Percentiles rank a stretch among this genome's conserved stretches.
These are phyloP conservation scores for Hesperophylax magnus DNA, from an alignment of 1,140 invertebrate species.

Conservation along the genomic window DNA sequence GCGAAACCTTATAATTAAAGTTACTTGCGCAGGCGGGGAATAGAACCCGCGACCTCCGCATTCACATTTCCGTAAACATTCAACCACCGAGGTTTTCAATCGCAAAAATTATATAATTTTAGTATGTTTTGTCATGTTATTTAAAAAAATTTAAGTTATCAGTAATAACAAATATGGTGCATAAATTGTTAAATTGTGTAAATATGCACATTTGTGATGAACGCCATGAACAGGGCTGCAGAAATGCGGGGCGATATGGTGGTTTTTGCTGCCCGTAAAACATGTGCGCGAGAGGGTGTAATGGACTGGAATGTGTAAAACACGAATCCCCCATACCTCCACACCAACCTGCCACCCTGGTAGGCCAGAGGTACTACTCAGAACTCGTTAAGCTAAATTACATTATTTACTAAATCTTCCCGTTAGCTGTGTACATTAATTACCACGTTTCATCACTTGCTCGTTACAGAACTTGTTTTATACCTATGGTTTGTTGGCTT, in stretches of 20 bases:
- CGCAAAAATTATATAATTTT: no score
- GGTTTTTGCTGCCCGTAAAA: slow-evolving; percentile 1
- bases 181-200: not conserved
- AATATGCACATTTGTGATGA: slow-evolving; percentile 29
- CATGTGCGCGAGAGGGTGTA: slow-evolving; percentile 5
- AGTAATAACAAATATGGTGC: no score
- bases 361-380: not conserved
- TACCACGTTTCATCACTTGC: not conserved
- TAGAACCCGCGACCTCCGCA: no score
- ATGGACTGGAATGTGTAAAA: slow-evolving; percentile 34
- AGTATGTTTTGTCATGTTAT: no score
- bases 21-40: no score
- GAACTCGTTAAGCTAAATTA: slow-evolving; percentile 27
- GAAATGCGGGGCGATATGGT: not conserved
- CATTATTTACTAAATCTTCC: slow-evolving; percentile 15
- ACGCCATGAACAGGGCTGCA: slow-evolving; percentile 10
- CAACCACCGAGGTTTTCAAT: no score
- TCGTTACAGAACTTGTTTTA: not conserved
- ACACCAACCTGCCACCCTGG: not conserved
- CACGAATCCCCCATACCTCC: slow-evolving; percentile 11
- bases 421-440: slow-evolving; percentile 17
- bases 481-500: no score
- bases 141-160: no score
- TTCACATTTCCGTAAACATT: no score
- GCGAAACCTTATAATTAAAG: no score